phyloP scores from a whole-genome alignment of 2,888 invertebrate species.

The Dinocampus coccinellae region DNA sequence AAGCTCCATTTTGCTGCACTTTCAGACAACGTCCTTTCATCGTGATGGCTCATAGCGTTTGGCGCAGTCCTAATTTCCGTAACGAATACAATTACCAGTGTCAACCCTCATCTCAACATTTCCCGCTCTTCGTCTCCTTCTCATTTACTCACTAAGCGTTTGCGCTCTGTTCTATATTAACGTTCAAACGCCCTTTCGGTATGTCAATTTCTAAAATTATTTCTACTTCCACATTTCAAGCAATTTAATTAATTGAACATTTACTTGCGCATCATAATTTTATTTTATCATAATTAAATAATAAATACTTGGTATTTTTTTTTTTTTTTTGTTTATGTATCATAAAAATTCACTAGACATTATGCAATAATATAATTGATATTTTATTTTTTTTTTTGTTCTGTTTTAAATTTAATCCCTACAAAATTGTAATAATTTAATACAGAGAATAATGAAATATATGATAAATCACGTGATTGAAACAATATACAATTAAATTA shows the following conservation, averaged over 20 bases:
- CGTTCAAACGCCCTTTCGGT: background rate
- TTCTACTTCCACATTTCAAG: background rate
- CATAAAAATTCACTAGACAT: no score
- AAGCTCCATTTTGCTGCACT: constrained; percentile 45
- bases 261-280: background rate
- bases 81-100: constrained; percentile 42
- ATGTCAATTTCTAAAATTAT: background rate
- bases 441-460: no score
- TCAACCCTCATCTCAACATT: constrained; percentile 22
- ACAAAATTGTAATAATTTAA: no score
- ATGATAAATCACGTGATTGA: no score
- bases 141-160: background rate
- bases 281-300: background rate
- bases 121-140: background rate
- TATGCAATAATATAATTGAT: no score
- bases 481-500: no score
- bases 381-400: no score
- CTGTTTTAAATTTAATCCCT: no score
- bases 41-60: constrained; percentile 36
- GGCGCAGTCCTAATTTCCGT: constrained; percentile 40
- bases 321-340: no score
- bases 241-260: background rate
- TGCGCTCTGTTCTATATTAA: background rate
- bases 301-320: background rate
- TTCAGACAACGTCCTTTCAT: constrained; percentile 25